phyloP scores from a whole-genome alignment of 2,113 vertebrate species.

The Picathartes gymnocephalus region DNA sequence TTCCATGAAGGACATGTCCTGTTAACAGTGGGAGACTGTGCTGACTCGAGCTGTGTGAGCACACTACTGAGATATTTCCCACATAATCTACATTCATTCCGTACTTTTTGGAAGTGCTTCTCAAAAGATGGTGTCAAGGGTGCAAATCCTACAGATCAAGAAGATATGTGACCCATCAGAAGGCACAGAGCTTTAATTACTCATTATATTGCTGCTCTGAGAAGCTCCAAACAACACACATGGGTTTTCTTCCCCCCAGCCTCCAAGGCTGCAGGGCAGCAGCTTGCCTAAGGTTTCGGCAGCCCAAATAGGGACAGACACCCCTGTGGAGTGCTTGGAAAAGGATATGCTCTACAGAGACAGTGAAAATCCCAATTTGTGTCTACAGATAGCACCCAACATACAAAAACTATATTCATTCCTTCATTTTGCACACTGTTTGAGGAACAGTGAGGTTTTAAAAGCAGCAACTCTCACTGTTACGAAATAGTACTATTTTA shows the following conservation, averaged over 20 bases:
- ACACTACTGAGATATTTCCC: conserved; percentile 25
- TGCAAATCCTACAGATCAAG: conserved; percentile 2
- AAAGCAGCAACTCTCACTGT: background rate
- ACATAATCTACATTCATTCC: conserved; percentile 52
- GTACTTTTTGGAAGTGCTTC: conserved; percentile 22
- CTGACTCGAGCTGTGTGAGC: conserved; percentile 30
- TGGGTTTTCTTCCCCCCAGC: background rate
- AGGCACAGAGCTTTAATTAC: background rate
- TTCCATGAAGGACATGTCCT: conserved; percentile 16
- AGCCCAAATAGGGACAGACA: background rate
- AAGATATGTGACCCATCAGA: background rate
- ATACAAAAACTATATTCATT: background rate
- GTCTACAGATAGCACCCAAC: background rate
- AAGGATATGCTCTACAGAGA: background rate
- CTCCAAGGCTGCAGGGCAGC: background rate
- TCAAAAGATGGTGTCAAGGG: conserved; percentile 34
- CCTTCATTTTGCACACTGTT: background rate
- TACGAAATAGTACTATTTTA: background rate
- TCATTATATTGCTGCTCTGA: background rate
- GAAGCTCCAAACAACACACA: background rate
- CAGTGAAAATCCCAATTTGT: background rate
- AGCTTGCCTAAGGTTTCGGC: background rate
- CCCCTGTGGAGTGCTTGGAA: background rate
- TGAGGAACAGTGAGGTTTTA: background rate
- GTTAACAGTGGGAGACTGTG: conserved; percentile 36